These are phyloP conservation scores for Ceratosolen fusciceps DNA, from an alignment of 1,140 invertebrate species.

Conservation along the genomic window DNA sequence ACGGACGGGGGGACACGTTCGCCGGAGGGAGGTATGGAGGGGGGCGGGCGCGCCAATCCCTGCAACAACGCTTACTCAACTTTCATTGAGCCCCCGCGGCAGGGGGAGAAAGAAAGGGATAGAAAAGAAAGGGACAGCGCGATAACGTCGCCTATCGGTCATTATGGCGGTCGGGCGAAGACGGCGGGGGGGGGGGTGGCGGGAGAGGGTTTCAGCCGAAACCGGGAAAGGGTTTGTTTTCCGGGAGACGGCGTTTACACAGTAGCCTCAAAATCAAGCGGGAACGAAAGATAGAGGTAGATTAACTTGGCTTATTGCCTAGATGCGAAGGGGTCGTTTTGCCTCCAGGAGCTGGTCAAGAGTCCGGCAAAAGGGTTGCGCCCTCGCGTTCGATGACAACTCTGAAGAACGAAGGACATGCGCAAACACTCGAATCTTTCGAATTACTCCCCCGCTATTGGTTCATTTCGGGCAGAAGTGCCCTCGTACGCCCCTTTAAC, in stretches of 20 bases:
- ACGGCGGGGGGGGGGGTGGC: too few species aligned
- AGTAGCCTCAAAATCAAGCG: too few species aligned
- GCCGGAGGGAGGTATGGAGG: too few species aligned
- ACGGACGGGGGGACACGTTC: too few species aligned
- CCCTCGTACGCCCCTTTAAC: not conserved
- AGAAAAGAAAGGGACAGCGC: not conserved
- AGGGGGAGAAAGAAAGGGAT: not conserved
- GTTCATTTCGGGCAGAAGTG: not conserved
- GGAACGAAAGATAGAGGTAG: slow-evolving; percentile 27
- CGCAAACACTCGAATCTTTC: slow-evolving; percentile 28
- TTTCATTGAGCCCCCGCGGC: slow-evolving; percentile 10
- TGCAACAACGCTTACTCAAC: slow-evolving; percentile 3
- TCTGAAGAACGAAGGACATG: slow-evolving; percentile 2
- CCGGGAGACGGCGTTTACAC: slow-evolving; percentile 30
- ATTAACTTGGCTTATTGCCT: slow-evolving; percentile 46
- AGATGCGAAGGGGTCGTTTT: slow-evolving; percentile 24
- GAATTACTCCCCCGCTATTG: slow-evolving; percentile 27
- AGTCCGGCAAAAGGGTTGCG: slow-evolving; percentile 44
- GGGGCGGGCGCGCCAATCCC: not conserved
- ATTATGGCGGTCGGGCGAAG: slow-evolving; percentile 11
- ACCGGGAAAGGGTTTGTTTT: slow-evolving; percentile 42
- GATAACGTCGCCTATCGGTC: slow-evolving; percentile 48
- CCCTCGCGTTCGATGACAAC: slow-evolving; percentile 2
- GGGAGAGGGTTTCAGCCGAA: too few species aligned
- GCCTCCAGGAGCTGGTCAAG: slow-evolving; percentile 22